phyloP scores from a whole-genome alignment of 2,888 invertebrate species.

The Andrena trimmerana region DNA sequence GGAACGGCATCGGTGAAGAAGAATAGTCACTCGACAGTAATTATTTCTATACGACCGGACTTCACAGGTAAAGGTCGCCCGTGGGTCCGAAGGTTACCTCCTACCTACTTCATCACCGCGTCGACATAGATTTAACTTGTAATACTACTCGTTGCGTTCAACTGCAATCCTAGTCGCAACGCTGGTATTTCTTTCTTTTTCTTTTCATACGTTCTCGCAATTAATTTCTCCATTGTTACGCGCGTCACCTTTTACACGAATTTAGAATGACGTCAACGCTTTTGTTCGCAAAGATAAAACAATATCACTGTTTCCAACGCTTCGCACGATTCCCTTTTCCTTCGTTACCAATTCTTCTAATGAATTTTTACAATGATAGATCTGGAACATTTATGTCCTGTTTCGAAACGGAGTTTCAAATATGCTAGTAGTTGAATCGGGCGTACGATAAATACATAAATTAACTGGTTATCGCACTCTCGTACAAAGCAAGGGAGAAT shows the following conservation, averaged over 20 bases:
- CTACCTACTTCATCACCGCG: slow-evolving; percentile 61
- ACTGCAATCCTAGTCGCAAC: slow-evolving; percentile 36
- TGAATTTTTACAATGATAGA: not conserved
- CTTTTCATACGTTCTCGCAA: not conserved
- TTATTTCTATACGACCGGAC: slow-evolving; percentile 68
- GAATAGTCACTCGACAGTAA: slow-evolving; percentile 69
- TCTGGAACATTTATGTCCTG: not conserved
- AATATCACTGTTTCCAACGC: not conserved
- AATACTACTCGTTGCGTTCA: slow-evolving; percentile 50
- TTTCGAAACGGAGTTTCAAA: not conserved
- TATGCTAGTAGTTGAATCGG: not conserved
- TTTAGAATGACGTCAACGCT: slow-evolving; percentile 42
- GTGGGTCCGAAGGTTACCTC: slow-evolving; percentile 78
- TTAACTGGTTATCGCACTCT: not conserved
- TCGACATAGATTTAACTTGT: slow-evolving; percentile 66
- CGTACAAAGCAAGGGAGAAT: not conserved
- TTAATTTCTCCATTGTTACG: not conserved
- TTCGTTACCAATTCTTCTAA: not conserved
- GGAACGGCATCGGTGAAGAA: slow-evolving; percentile 61
- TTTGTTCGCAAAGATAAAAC: slow-evolving; percentile 23
- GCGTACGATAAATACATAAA: not conserved
- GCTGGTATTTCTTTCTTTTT: not conserved
- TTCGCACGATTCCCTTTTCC: not conserved
- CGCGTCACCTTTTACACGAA: slow-evolving; percentile 7
- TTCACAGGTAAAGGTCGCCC: slow-evolving; percentile 77